Base-by-base conservation (phyloP, 2,888 invertebrate genomes). In the Trissolcus brochymenae region DNA sequence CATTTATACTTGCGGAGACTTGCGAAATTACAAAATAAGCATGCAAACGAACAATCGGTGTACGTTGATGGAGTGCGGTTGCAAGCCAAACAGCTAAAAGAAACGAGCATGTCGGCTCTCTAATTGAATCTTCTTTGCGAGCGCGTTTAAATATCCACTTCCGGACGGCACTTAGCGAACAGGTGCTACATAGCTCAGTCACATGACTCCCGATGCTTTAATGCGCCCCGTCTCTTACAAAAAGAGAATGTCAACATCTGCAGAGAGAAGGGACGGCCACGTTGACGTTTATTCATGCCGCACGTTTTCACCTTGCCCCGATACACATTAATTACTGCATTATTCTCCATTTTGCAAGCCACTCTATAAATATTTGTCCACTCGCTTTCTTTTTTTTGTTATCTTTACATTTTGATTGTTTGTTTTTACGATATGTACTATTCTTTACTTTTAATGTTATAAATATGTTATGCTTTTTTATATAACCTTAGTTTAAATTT, bases 151-250 rank as follows among this genome's bases (percentile, higher is more conserved):
- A 78, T 74, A 71, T 65, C 78, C 55, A 67, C 78, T 78, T 78
- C 78, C 78, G 74, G 78, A 41, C 70, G 66, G 66, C 62, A 78
- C 68, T 78, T 78, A 78, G 78, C 74, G 70, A 74, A 71, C 78
- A 78, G 78, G 78, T 78, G 78, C 64, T 77, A 73, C 66, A 51
- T 49, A 46, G 60, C 64, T 55, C 54, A 65, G 77, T 70, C 70
- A 68, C 64, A 73, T 54, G 67, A 73, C 57, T 35, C 56, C 56
- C 60, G 61, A 70, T 65, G 49, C 55, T 66, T 71, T 51, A 65
- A 70, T 56, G 56, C 21, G 49, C 62, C 41, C 16, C 54, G 25
- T 25, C 50, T 64, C 61, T 21, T 35, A 61, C 43, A 57, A 59
- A 64, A 68, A 29, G 66, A 66, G 53, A 68, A 56, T 70, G 65